These are phyloP conservation scores for Rhagonycha fulva DNA, from an alignment of 2,888 invertebrate species.

Conservation along the genomic window DNA sequence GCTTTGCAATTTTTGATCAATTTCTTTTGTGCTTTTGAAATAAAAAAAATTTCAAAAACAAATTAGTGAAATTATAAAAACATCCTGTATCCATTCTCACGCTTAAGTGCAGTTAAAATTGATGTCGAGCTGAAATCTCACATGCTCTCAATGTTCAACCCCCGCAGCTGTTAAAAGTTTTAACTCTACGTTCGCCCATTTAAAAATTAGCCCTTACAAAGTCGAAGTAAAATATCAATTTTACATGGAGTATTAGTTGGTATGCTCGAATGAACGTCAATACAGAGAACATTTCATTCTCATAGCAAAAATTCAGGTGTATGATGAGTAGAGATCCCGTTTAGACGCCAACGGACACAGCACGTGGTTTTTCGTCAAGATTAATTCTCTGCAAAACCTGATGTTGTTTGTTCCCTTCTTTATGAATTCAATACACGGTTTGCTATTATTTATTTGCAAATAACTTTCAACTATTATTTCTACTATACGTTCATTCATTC, in stretches of 20 bases:
- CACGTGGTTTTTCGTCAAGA: slow-evolving; percentile 27
- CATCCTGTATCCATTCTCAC: neutral
- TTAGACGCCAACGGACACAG: slow-evolving; percentile 42
- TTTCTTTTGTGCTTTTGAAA: too few relatives aligned
- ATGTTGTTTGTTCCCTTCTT: slow-evolving; percentile 30
- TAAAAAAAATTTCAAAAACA: too few relatives aligned
- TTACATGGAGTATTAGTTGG: neutral
- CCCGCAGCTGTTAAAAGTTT: neutral
- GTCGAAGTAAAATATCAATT: neutral
- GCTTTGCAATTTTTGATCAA: too few relatives aligned
- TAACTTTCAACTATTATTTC: neutral
- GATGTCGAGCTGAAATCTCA: neutral
- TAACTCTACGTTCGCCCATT: neutral
- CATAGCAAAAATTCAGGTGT: slow-evolving; percentile 33
- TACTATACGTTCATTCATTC: neutral
- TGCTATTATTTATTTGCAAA: neutral
- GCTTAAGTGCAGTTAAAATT: neutral
- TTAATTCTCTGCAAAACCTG: slow-evolving; percentile 36
- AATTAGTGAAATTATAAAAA: neutral
- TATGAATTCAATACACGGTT: neutral
- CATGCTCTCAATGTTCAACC: neutral
- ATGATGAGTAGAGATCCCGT: slow-evolving; percentile 39
- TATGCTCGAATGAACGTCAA: slow-evolving; percentile 20
- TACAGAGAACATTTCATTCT: slow-evolving; percentile 19
- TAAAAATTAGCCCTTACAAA: neutral